Evolutionary conservation across 2,113 vertebrate genomes (phyloP), one percentile per base, ranked within the genome.

Genomic region (Melanostigma gelatinosum): DNA sequence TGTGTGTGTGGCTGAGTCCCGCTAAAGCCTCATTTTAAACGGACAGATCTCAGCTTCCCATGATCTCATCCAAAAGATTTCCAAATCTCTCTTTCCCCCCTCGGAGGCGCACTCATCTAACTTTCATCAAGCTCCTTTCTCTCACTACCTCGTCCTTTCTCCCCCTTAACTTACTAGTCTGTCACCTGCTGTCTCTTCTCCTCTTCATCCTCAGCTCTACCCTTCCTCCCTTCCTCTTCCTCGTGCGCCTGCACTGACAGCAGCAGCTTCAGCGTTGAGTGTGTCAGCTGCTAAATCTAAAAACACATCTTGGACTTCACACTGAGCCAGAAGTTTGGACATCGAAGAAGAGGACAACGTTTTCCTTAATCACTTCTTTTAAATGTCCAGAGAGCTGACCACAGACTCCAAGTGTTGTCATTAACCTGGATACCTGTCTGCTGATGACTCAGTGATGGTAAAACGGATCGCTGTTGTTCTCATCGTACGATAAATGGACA

Each of bases 61-160:
- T 93, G 91, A 93, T 83, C 83, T 89, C 89, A 91, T 80, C 77
- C 75, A 24, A 64, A 80, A 86, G 75, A 83, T 71, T 80, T 91
- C 78, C 76, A 87, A 73, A 74, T 77, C 74, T 75, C 72, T 55
- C 46, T 44, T 34, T 58, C 46, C 48, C 61, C 46, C 71, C 46
- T 44, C 34, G 4, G 52, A 86, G 54, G 75, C 63, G 8, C 67
- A 54, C 58, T 83, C 67, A 8, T 69, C 85, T 12, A 75, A 71
- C 75, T 80, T 70, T 58, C 65, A 66, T 54, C 65, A 36, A 27
- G 22, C 73, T 57, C 46, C 61, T 46, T 34, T 67, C 77, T 84
- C 63, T 54, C 48, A 16, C 16, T 12, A 4, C 16, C 38, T 69
- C 40, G 5, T 54, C 5, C 46, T 20, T 15, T 61, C 13, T 50